A percentile compares a stretch with the other conserved stretches of the same genome.
phyloP scores from a whole-genome alignment of 2,113 vertebrate genomes.

The Pterocles gutturalis region DNA sequence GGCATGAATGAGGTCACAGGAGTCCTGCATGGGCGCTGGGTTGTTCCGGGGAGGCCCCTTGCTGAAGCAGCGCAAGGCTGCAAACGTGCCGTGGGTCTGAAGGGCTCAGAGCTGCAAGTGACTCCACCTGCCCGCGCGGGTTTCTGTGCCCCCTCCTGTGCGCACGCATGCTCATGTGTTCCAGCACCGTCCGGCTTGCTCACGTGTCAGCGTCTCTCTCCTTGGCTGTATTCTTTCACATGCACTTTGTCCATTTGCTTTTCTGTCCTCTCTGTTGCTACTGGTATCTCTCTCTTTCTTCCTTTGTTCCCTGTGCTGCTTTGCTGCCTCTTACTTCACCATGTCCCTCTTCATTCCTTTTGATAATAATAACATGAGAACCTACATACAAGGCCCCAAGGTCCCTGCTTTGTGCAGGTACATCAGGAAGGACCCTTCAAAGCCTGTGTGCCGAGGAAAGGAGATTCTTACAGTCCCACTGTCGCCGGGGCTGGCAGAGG shows the following conservation, averaged over 20 bases:
- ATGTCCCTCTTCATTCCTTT: conserved; percentile 45
- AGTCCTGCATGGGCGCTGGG: accelerated
- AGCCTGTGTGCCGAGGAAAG: background rate
- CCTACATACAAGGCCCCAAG: background rate
- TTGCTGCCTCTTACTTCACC: background rate
- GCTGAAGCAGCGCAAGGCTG: background rate
- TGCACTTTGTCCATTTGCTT: conserved; percentile 28
- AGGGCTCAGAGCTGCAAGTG: background rate
- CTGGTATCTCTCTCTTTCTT: background rate
- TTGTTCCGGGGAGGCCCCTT: background rate
- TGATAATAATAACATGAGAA: conserved; percentile 31
- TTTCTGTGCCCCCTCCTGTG: background rate
- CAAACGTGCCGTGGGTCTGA: background rate
- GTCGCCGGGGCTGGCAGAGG: background rate
- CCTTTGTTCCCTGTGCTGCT: conserved; percentile 48
- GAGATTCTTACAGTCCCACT: background rate
- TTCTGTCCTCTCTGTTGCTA: conserved; percentile 8
- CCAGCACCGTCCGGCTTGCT: background rate
- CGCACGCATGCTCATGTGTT: background rate
- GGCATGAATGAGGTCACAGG: background rate
- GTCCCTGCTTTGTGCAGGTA: conserved; percentile 40
- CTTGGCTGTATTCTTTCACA: background rate
- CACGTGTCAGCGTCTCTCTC: background rate
- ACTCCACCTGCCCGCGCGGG: background rate
- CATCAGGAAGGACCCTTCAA: conserved; percentile 35